Conservation (phyloP, 1,140 invertebrate species). For the Lasioglossum albipes region DNA sequence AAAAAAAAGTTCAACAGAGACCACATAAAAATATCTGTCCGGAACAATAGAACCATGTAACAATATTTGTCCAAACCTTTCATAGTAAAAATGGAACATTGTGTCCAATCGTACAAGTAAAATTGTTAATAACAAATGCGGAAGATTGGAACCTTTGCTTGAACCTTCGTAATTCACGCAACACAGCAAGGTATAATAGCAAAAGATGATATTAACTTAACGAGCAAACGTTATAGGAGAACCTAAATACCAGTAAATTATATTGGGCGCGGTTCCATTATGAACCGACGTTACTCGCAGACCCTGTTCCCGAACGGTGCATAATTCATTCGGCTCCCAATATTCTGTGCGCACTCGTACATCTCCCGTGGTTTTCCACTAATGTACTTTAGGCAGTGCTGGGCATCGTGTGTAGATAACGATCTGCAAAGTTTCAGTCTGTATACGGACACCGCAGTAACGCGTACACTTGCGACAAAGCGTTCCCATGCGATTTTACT, state of each 20-base stretch:
- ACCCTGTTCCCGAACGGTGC: slow-evolving; percentile 48
- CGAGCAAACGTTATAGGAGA: slow-evolving; percentile 47
- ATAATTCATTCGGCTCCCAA: slow-evolving; percentile 58
- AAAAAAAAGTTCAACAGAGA: too few species aligned
- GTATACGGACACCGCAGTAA: background rate
- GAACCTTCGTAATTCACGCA: background rate
- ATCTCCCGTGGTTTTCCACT: slow-evolving; percentile 53
- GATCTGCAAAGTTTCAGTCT: slow-evolving; percentile 41
- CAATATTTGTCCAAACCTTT: too few species aligned
- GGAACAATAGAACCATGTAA: too few species aligned
- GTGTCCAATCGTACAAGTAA: too few species aligned
- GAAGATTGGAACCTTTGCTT: slow-evolving; percentile 2
- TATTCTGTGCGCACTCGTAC: slow-evolving; percentile 50
- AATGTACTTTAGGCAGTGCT: slow-evolving; percentile 47
- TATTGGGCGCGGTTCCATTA: slow-evolving; percentile 45
- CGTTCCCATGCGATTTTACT: background rate
- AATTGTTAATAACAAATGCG: too few species aligned
- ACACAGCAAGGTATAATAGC: slow-evolving; percentile 22
- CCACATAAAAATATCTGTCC: too few species aligned
- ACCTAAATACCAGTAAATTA: slow-evolving; percentile 49
- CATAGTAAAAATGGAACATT: too few species aligned
- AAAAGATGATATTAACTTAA: slow-evolving; percentile 42
- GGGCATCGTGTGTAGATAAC: slow-evolving; percentile 9
- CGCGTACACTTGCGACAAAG: background rate
- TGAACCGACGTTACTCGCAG: slow-evolving; percentile 40